These are phyloP conservation scores for Sebastes dallii DNA, from an alignment of 2,797 vertebrate genomes.

Conservation along the genomic window DNA sequence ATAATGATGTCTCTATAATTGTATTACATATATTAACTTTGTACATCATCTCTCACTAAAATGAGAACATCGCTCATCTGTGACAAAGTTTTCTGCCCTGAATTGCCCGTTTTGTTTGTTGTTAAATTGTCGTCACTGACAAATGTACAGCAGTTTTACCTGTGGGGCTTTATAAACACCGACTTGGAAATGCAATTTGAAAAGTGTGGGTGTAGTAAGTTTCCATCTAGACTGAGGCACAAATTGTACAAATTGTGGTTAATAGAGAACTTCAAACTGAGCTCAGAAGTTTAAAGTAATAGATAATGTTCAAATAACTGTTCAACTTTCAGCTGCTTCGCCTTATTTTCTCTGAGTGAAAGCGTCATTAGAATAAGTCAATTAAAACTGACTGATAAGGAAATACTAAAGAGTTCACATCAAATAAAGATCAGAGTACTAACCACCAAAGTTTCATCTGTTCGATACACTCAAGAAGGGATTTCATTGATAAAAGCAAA, in stretches of 20 bases:
- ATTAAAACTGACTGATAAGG: constrained; percentile 8
- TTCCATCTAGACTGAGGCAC: neutral
- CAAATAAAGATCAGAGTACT: constrained; percentile 14
- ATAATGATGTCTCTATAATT: constrained; percentile 20
- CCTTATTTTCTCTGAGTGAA: neutral
- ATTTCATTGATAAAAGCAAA: constrained; percentile 8
- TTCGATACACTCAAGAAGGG: neutral
- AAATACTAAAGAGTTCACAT: constrained; percentile 1
- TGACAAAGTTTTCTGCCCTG: neutral
- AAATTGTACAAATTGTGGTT: neutral
- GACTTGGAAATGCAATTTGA: constrained; percentile 2
- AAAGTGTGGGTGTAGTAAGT: constrained; percentile 12
- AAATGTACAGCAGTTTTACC: constrained; percentile 7
- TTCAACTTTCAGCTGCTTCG: constrained; percentile 14
- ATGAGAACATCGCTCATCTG: constrained; percentile 33
- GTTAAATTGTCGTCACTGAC: constrained; percentile 21
- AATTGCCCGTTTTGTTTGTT: constrained; percentile 12
- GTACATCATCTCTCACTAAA: constrained; percentile 23
- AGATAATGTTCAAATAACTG: neutral
- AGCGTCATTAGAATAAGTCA: neutral
- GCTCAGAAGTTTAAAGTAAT: neutral
- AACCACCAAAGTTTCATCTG: constrained; percentile 12
- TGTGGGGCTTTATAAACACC: constrained; percentile 24
- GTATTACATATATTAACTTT: constrained; percentile 22
- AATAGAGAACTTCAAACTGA: constrained; percentile 1